A percentile compares a stretch with the other conserved stretches of the same genome.
These are phyloP conservation scores for Danio albolineatus DNA, from an alignment of 2,797 vertebrate species.

Conservation along the genomic window DNA sequence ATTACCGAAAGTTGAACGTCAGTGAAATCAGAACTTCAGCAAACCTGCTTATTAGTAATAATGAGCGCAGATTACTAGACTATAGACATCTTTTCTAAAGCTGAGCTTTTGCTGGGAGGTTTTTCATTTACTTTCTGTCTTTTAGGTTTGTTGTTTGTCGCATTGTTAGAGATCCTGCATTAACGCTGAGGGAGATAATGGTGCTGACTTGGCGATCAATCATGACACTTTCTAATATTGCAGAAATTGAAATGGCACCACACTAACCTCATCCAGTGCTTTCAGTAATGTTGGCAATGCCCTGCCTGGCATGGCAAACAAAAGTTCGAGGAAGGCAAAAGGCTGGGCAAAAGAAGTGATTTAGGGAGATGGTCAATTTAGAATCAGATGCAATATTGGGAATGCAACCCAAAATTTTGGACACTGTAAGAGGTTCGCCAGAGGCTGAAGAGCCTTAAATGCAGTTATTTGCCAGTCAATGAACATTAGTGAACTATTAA, in stretches of 20 bases:
- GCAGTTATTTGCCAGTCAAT: conserved; percentile 20
- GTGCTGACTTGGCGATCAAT: background rate
- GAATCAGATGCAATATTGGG: background rate
- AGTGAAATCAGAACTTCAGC: conserved; percentile 62
- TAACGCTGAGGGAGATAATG: background rate
- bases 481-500: background rate
- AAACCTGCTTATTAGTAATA: conserved; percentile 62
- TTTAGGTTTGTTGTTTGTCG: background rate
- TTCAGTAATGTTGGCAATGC: background rate
- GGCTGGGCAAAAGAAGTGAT: background rate
- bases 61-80: conserved; percentile 51
- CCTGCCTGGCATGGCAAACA: background rate
- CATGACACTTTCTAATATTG: background rate
- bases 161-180: background rate
- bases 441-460: background rate
- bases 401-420: background rate
- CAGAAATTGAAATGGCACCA: background rate
- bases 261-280: no score
- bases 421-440: background rate
- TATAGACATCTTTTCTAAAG: conserved; percentile 47
- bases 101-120: background rate
- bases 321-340: background rate
- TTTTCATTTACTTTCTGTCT: background rate
- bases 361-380: background rate
- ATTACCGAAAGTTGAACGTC: conserved; percentile 56